These are phyloP conservation scores for Acestrorhynchus altus DNA, from an alignment of 2,797 vertebrate genomes.

Conservation along the genomic window DNA sequence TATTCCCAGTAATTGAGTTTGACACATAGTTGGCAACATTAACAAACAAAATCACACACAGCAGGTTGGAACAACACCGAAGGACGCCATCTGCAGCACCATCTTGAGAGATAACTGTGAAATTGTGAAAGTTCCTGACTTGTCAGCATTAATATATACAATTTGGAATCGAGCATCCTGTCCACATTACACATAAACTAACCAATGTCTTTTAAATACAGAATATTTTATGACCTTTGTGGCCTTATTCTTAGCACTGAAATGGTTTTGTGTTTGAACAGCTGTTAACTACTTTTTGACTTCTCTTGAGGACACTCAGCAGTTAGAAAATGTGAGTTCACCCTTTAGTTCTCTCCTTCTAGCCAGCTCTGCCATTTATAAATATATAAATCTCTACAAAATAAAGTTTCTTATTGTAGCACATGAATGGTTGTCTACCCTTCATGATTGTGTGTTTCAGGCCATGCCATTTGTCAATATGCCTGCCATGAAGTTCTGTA, in stretches of 20 bases:
- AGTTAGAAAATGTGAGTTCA: slow-evolving; percentile 59
- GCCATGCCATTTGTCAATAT: slow-evolving; percentile 62
- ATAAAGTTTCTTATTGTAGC: slow-evolving; percentile 60
- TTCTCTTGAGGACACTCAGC: slow-evolving; percentile 64
- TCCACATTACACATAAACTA: slow-evolving; percentile 28
- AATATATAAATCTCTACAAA: slow-evolving; percentile 66
- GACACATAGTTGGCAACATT: no score
- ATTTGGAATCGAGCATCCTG: slow-evolving; percentile 32
- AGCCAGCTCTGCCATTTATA: slow-evolving; percentile 65
- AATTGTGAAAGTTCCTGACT: slow-evolving; percentile 33
- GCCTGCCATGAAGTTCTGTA: slow-evolving; percentile 65
- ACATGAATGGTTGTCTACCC: slow-evolving; percentile 56
- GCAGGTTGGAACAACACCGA: no score
- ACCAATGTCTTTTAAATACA: slow-evolving; percentile 52
- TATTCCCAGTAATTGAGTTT: no score
- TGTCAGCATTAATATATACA: slow-evolving; percentile 33
- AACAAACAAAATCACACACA: no score
- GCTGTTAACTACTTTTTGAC: slow-evolving; percentile 62
- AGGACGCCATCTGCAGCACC: no score
- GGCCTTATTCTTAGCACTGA: slow-evolving; percentile 54
- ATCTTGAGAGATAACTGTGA: no score
- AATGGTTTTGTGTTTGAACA: slow-evolving; percentile 66
- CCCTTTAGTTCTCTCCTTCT: slow-evolving; percentile 58
- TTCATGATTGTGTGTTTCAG: slow-evolving; percentile 73
- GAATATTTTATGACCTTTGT: slow-evolving; percentile 57